Base-by-base conservation (phyloP, 1,140 invertebrate genomes). In the Augochlora pura region DNA sequence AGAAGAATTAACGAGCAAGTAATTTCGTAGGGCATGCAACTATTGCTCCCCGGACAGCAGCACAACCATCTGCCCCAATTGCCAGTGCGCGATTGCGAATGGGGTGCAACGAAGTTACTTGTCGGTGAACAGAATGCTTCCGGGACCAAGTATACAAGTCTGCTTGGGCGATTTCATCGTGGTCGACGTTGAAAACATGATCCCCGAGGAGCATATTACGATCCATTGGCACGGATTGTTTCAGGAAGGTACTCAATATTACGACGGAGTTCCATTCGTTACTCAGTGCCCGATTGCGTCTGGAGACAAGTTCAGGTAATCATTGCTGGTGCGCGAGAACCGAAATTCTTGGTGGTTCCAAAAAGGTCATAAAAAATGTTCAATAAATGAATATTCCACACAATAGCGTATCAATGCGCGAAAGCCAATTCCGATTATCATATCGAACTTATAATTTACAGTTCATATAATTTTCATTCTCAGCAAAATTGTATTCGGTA, bases 211-310 rank as follows among this genome's bases (percentile, higher is more conserved):
- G 93, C 95, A 96, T 87, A 94, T 96, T 2, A 96, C 96, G 1
- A 95, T 99, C 74, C 98, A 99, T 92, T 98, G 97, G 97, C 96
- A 97, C 87, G 96, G 96, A 52, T 94, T 98, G 65, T 96, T 95
- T 91, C 97, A 98, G 92, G 92, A 94, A 46, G 96, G 95, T 57
- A 95, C 96, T 1, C 97, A 97, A 82, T 97, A 97, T 90, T 98
- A 97, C 91, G 98, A 99, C 90, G 97, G 98, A 52, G 97, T 98
- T 23, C 97, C 97, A 4, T 96, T 96, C 81, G 95, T 98, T n/a
- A 98, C 97, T 0, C 98, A 98, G 90, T 98, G 97, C 91, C 97
- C 97, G 7, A 98, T 98, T 84, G 93, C 94, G 73, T 95, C 97
- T 89, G 96, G 96, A 86, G 96, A 96, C 87, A 96, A 95, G 1